These are phyloP conservation scores for Liopterus haemorrhoidalis DNA, from an alignment of 2,888 invertebrate species.

Conservation along the genomic window DNA sequence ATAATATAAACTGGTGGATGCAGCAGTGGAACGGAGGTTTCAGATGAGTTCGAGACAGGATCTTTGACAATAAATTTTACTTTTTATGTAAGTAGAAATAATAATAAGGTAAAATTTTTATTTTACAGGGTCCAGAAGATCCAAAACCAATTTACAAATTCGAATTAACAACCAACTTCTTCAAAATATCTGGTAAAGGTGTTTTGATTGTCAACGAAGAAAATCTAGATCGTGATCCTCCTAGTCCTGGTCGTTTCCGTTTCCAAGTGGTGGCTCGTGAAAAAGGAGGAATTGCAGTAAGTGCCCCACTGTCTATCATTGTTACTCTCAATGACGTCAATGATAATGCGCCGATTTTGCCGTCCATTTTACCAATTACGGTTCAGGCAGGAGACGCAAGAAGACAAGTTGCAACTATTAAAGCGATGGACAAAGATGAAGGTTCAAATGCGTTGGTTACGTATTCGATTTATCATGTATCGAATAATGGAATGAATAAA, in stretches of 20 bases:
- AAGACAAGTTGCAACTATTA: constrained; percentile 47
- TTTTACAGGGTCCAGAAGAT: constrained; percentile 67
- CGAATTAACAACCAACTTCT: constrained; percentile 78
- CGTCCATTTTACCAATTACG: constrained; percentile 72
- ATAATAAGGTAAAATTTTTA: constrained; percentile 15
- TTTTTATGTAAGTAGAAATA: too few species aligned
- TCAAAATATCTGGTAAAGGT: constrained; percentile 68
- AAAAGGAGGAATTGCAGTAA: constrained; percentile 69
- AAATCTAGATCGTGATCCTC: constrained; percentile 79
- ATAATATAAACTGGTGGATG: too few species aligned
- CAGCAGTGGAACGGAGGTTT: too few species aligned
- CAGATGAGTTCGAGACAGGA: too few species aligned
- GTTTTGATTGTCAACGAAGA: constrained; percentile 74
- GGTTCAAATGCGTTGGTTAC: constrained; percentile 76
- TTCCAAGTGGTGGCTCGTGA: constrained; percentile 85
- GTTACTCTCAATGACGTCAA: constrained; percentile 76
- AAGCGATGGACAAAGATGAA: constrained; percentile 79
- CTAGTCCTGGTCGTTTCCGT: constrained; percentile 74
- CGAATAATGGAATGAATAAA: constrained; percentile 82
- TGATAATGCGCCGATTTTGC: constrained; percentile 78
- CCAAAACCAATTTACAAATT: constrained; percentile 72
- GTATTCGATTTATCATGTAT: constrained; percentile 84
- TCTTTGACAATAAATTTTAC: constrained; percentile 17
- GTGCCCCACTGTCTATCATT: constrained; percentile 72
- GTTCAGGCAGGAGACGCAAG: constrained; percentile 70